Percentiles rank a stretch among this genome's conserved stretches.
Conservation (phyloP, 2,888 invertebrate species). For the Oligia strigilis region DNA sequence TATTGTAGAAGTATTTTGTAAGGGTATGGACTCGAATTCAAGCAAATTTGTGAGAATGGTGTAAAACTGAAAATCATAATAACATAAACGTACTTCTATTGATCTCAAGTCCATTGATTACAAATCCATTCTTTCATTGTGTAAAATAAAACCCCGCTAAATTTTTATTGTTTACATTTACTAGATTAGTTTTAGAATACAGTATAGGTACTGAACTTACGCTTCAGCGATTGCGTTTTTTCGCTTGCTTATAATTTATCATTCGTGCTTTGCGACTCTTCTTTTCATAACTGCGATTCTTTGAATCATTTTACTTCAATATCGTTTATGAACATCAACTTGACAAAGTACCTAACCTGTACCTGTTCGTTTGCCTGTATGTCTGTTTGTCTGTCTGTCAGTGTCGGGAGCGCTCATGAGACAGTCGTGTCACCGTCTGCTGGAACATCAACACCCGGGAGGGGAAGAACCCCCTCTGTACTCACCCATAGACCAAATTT, state of each 20-base stretch:
- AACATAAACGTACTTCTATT: neutral
- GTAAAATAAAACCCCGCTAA: neutral
- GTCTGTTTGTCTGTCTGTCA: constrained; percentile 67
- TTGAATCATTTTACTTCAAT: neutral
- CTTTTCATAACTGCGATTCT: constrained; percentile 4
- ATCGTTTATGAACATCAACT: neutral
- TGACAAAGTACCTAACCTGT: neutral
- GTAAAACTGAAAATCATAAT: neutral
- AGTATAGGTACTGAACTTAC: neutral
- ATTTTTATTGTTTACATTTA: neutral
- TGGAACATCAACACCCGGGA: constrained; percentile 89
- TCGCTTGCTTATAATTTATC: constrained; percentile 6
- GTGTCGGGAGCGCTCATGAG: constrained; percentile 90
- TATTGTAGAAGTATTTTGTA: constrained; percentile 30
- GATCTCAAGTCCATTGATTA: constrained; percentile 12
- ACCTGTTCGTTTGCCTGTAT: constrained; percentile 21
- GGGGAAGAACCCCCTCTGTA: constrained; percentile 88
- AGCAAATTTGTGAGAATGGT: neutral
- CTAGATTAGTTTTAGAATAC: neutral
- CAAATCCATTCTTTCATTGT: neutral
- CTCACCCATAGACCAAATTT: constrained; percentile 89
- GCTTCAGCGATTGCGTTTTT: constrained; percentile 20
- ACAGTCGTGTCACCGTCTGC: constrained; percentile 90
- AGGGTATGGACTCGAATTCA: neutral
- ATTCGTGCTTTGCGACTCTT: constrained; percentile 36